Conservation (phyloP, 1,140 invertebrate species). For the Zaprionus kolodkinae region DNA sequence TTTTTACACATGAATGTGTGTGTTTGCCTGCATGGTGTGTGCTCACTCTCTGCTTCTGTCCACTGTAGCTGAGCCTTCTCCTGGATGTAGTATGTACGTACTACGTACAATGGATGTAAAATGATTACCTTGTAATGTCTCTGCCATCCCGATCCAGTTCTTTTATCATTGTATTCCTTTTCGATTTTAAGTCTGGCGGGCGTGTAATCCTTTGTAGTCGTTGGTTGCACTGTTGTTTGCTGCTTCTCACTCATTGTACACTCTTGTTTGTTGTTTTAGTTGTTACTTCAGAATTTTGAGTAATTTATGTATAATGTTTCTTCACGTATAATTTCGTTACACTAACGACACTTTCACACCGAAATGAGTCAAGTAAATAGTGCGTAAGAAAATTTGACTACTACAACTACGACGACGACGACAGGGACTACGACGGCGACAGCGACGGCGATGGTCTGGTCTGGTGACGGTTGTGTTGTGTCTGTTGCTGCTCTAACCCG, state of each 20-base stretch:
- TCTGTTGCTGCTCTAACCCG: conserved; percentile 33
- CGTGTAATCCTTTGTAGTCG: conserved; percentile 46
- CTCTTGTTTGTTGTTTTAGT: conserved; percentile 32
- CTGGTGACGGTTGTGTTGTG: conserved; percentile 43
- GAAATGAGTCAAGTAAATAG: conserved; percentile 41
- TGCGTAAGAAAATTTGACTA: conserved; percentile 57
- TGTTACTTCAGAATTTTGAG: conserved; percentile 38
- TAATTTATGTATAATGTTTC: conserved; percentile 23
- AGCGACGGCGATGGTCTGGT: conserved; percentile 29
- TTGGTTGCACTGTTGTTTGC: conserved; percentile 30
- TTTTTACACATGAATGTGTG: conserved; percentile 10
- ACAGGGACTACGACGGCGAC: conserved; percentile 15
- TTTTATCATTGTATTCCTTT: conserved; percentile 88
- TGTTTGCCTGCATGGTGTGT: conserved; percentile 9
- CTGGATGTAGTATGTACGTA: conserved; percentile 28
- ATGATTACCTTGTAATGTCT: conserved; percentile 87
- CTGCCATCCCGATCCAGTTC: conserved; percentile 87
- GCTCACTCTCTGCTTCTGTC: conserved; percentile 29
- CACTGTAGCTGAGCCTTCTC: conserved; percentile 24
- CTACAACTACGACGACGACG: conserved; percentile 35
- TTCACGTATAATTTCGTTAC: conserved; percentile 22
- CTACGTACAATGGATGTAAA: conserved; percentile 26
- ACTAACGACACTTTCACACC: conserved; percentile 37
- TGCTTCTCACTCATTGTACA: conserved; percentile 67
- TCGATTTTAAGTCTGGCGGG: conserved; percentile 85